Evolutionary conservation across 2,113 vertebrate genomes (phyloP).

Genomic region (Syrmaticus mikado): DNA sequence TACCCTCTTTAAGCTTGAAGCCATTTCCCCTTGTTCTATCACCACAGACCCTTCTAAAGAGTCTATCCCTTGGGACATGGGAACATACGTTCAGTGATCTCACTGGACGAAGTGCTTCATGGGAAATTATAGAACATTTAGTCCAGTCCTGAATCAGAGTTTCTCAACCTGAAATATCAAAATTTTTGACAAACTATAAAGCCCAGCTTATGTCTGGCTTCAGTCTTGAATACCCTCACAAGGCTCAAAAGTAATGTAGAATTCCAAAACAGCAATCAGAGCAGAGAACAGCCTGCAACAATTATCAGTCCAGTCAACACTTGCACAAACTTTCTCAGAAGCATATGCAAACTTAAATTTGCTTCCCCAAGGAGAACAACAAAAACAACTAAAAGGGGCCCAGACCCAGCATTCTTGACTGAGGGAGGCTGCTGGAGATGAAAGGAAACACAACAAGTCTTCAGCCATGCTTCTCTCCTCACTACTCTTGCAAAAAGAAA

Average conservation of each 20-base stretch:
- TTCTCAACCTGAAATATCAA: background rate
- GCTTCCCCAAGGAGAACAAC: background rate
- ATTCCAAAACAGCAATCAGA: background rate
- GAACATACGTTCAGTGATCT: background rate
- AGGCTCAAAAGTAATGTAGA: rapidly evolving
- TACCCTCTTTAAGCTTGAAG: too few relatives aligned
- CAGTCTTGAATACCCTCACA: background rate
- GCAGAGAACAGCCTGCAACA: constrained; percentile 7
- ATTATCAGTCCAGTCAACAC: background rate
- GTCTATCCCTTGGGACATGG: too few relatives aligned
- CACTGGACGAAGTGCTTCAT: background rate
- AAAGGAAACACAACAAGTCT: background rate
- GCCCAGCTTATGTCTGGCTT: background rate
- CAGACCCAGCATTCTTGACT: background rate
- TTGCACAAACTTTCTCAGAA: background rate
- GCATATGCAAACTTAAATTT: background rate
- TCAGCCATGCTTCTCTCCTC: background rate
- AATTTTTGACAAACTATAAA: background rate
- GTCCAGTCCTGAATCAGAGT: background rate
- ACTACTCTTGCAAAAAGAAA: background rate
- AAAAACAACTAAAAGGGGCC: background rate
- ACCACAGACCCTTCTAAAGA: too few relatives aligned
- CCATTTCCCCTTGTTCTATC: too few relatives aligned
- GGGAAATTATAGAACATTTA: background rate
- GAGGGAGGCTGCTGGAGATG: background rate